Evolutionary conservation across 1,140 invertebrate species (phyloP).

Genomic region (Trachymyrmex septentrionalis): DNA sequence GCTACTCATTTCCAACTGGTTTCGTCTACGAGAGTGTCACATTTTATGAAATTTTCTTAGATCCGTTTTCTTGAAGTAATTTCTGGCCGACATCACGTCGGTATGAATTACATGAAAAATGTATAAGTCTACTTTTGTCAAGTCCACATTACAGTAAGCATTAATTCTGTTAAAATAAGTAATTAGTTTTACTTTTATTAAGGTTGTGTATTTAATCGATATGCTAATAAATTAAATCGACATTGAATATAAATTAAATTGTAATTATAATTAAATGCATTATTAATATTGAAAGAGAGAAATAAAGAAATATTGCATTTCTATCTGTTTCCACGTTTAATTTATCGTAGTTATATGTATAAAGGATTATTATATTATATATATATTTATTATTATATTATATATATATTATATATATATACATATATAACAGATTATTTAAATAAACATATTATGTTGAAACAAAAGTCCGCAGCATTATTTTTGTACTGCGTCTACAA

Average conservation of each 20-base stretch:
- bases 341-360: background rate
- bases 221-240: constrained; percentile 10
- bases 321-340: background rate
- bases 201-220: constrained; percentile 13
- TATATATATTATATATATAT: too few relatives aligned
- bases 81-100: too few relatives aligned
- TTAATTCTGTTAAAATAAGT: constrained; percentile 12
- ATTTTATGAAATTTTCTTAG: background rate
- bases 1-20: background rate
- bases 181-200: background rate
- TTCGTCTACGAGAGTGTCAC: background rate
- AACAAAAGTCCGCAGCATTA: too few relatives aligned
- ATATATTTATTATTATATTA: too few relatives aligned
- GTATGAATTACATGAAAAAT: background rate
- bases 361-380: constrained; percentile 1
- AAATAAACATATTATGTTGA: background rate
- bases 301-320: background rate
- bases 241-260: constrained; percentile 1
- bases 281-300: background rate
- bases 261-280: background rate
- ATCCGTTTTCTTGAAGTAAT: background rate
- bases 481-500: too few relatives aligned
- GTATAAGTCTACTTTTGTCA: background rate
- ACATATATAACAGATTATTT: background rate
- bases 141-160: background rate